Base-by-base conservation (phyloP, 2,888 invertebrate species). In the Aporophyla nigra region DNA sequence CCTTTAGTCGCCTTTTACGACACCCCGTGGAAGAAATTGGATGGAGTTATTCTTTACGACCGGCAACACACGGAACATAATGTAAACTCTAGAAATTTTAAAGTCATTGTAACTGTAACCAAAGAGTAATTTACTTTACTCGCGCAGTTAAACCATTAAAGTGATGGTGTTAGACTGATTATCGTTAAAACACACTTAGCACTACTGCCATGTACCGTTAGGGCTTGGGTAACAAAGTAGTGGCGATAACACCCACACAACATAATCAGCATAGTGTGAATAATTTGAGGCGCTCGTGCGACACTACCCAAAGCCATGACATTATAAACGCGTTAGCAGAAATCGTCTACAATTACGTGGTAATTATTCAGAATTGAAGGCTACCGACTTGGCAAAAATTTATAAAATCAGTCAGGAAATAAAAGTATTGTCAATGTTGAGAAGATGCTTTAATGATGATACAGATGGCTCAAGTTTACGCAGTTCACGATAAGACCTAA, bases 291-390 rank as follows among this genome's bases (percentile, higher is more conserved):
- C 46, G n/a, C 63, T 56, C 81, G 53, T 33, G 69, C 46, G 43
- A 62, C 62, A 19, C 51, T 51, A 40, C 19, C 24, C 46, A 66
- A 71, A 80, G 46, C 46, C 63, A 59, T 58, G 53, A 70, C 66
- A 85, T 72, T 84, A 79, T 58, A 81, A 84, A 81, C 51, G 56
- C 68, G 72, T 84, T 81, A 80, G 59, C 43, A 43, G 27, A 84
- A 68, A 68, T 54, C 21, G n/a, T 54, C 21, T 19, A 51, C 27
- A 54, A 78, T 53, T 19, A 46, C 16, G 1, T 19, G 33, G 58
- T 46, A 65, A 40, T 53, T 74, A 76, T 76, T 51, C 49, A 33
- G n/a, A 73, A 33, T 46, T 68, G 27, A 68, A 78, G 49, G n/a
- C 53, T 61, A 27, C 12, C 1, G 9, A 54, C 71, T 12, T 27